Conservation (phyloP, 2,888 invertebrate species). For the Heliconius ethilla region DNA sequence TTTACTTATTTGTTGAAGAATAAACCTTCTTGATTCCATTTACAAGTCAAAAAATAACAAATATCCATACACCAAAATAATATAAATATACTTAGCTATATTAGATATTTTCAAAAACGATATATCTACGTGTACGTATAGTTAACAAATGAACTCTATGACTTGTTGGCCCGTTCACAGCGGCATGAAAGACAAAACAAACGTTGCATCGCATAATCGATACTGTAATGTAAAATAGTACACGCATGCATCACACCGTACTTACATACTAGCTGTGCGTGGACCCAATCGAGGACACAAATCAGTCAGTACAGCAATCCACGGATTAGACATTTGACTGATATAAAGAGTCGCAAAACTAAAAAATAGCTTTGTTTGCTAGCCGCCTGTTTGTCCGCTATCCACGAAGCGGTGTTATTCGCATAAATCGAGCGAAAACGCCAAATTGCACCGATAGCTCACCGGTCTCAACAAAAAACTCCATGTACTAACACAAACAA, state of each 20-base stretch:
- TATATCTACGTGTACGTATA: neutral
- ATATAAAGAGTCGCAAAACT: slow-evolving; percentile 67
- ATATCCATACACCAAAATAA: neutral
- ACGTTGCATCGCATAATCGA: slow-evolving; percentile 42
- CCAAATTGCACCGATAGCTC: slow-evolving; percentile 77
- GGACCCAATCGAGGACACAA: slow-evolving; percentile 49
- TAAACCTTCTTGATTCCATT: neutral
- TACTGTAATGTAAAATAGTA: slow-evolving; percentile 47
- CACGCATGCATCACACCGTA: slow-evolving; percentile 48
- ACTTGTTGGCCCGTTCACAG: slow-evolving; percentile 35
- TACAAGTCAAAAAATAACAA: no score
- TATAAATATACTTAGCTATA: no score
- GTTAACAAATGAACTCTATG: slow-evolving; percentile 17
- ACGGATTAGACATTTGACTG: slow-evolving; percentile 66
- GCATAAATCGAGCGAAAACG: slow-evolving; percentile 77
- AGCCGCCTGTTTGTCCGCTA: slow-evolving; percentile 77
- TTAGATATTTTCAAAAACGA: neutral
- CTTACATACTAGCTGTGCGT: slow-evolving; percentile 39
- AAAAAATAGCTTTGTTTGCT: slow-evolving; percentile 70
- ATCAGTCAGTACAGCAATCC: slow-evolving; percentile 59
- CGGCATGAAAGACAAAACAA: slow-evolving; percentile 39
- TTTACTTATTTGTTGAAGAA: no score
- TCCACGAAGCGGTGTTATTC: slow-evolving; percentile 72
- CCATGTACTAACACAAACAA: slow-evolving; percentile 69
- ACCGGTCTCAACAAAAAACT: slow-evolving; percentile 74